A percentile compares a stretch with the other conserved stretches of the same genome.
Evolutionary conservation across 2,113 vertebrate genomes (phyloP).

Genomic region (Chloroceryle aenea): DNA sequence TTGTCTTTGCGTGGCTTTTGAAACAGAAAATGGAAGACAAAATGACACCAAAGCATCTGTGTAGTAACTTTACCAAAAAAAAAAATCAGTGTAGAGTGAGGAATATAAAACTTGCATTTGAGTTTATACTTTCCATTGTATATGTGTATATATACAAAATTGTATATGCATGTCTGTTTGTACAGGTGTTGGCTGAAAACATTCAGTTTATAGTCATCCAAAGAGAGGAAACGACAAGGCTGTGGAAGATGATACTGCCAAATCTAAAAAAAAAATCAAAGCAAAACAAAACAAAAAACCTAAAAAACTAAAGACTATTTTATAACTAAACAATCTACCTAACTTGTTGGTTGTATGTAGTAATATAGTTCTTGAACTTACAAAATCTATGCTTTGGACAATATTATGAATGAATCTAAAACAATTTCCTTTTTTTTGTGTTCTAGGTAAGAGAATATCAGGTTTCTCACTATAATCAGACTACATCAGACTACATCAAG

Average conservation of each 20-base stretch:
- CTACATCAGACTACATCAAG: constrained; percentile 69
- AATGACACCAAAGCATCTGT: background rate
- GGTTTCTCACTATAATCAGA: constrained; percentile 59
- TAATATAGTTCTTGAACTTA: background rate
- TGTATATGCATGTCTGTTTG: rapidly evolving
- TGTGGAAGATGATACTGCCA: background rate
- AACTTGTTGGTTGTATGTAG: background rate
- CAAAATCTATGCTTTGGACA: background rate
- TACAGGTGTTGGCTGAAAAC: background rate
- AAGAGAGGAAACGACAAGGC: background rate
- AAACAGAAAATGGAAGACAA: background rate
- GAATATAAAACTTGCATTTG: background rate
- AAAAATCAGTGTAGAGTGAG: too few species aligned
- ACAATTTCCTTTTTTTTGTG: constrained; percentile 21
- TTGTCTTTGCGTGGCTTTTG: background rate
- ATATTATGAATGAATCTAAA: background rate
- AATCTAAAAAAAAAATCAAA: too few species aligned
- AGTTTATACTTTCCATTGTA: background rate
- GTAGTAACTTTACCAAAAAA: background rate
- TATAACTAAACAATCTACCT: background rate
- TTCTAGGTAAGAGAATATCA: constrained; percentile 80
- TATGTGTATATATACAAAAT: background rate
- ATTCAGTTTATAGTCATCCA: background rate
- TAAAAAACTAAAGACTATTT: background rate
- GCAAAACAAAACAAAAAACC: too few species aligned